Conservation (phyloP, 1,140 invertebrate species). For the Zaprionus davidi region DNA sequence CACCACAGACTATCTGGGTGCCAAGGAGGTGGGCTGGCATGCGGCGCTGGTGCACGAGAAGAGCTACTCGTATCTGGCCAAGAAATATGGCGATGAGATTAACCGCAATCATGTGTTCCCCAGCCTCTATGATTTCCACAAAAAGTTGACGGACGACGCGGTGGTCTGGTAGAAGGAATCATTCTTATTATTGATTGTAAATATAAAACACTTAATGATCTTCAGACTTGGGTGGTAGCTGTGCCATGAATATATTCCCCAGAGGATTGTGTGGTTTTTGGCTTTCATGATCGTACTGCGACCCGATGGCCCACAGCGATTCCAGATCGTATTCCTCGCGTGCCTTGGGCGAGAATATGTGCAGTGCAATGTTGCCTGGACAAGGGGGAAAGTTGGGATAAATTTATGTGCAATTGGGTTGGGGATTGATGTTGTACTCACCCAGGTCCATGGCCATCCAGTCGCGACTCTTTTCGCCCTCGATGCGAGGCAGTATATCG, state of each 20-base stretch:
- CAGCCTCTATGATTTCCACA: slow-evolving; percentile 83
- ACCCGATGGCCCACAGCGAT: slow-evolving; percentile 94
- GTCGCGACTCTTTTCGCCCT: slow-evolving; percentile 90
- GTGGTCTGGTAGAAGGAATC: slow-evolving; percentile 65
- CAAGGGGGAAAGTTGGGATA: neutral
- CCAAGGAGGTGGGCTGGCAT: slow-evolving; percentile 90
- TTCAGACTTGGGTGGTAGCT: slow-evolving; percentile 19
- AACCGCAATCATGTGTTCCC: slow-evolving; percentile 71
- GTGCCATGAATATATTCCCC: slow-evolving; percentile 64
- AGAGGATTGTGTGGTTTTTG: slow-evolving; percentile 86
- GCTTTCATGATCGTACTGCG: slow-evolving; percentile 90
- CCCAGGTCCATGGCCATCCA: slow-evolving; percentile 97
- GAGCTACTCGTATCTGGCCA: slow-evolving; percentile 60
- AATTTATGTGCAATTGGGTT: too few relatives aligned
- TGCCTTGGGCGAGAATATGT: slow-evolving; percentile 91
- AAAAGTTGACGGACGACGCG: slow-evolving; percentile 66
- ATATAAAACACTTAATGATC: neutral
- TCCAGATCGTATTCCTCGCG: slow-evolving; percentile 94
- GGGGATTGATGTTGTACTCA: slow-evolving; percentile 70
- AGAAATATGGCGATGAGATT: slow-evolving; percentile 75
- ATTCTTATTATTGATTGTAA: neutral
- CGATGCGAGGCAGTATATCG: slow-evolving; percentile 90
- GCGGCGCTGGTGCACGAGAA: slow-evolving; percentile 87
- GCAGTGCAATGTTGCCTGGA: slow-evolving; percentile 94
- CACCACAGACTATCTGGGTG: slow-evolving; percentile 91